Conservation (phyloP, 2,888 invertebrate species). For the Campoletis raptor region DNA sequence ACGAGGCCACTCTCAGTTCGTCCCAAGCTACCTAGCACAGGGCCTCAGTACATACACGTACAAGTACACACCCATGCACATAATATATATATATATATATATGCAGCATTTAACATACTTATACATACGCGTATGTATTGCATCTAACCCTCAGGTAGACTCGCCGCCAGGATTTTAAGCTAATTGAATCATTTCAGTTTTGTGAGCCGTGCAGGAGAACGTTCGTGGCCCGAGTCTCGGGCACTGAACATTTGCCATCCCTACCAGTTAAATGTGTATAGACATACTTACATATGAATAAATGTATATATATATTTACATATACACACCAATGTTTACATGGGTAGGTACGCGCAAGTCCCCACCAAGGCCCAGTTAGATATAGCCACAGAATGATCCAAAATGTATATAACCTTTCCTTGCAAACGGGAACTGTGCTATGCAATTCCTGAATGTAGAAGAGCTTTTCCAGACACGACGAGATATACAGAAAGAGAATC, state of each 20-base stretch:
- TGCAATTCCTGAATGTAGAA: conserved; percentile 32
- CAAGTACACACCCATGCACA: background rate
- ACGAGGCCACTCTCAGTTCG: conserved; percentile 73
- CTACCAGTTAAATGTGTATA: conserved; percentile 28
- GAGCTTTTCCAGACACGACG: conserved; percentile 33
- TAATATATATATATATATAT: background rate
- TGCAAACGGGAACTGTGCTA: conserved; percentile 20
- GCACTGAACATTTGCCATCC: conserved; percentile 51
- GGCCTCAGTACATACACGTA: background rate
- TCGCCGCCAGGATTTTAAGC: conserved; percentile 77
- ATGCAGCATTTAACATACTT: background rate
- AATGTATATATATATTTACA: conserved; percentile 10
- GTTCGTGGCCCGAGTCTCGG: conserved; percentile 47
- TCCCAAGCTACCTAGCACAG: conserved; percentile 34
- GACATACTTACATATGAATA: background rate
- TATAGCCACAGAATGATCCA: conserved; percentile 45
- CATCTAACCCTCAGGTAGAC: conserved; percentile 37
- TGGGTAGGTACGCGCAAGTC: background rate
- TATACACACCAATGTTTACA: conserved; percentile 4
- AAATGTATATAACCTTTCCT: conserved; percentile 38
- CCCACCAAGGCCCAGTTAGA: conserved; percentile 40
- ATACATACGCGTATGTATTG: conserved; percentile 19
- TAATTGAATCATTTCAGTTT: conserved; percentile 82
- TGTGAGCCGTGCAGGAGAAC: conserved; percentile 68
- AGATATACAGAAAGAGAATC: conserved; percentile 41